These are phyloP conservation scores for Euleptes europaea DNA, from an alignment of 2,113 vertebrate genomes.

Conservation along the genomic window DNA sequence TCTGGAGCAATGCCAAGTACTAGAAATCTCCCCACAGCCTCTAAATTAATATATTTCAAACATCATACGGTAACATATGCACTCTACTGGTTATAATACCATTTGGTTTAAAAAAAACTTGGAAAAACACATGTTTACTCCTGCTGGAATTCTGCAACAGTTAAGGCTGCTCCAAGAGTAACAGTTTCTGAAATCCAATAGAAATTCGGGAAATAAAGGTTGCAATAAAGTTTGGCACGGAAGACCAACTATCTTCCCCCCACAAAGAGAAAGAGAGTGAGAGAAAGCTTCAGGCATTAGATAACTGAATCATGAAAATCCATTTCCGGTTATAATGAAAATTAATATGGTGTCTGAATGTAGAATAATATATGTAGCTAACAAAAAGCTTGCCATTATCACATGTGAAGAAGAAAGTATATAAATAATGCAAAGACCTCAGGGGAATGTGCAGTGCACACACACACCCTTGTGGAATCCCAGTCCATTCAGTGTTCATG, in stretches of 20 bases:
- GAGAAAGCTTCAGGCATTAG: background rate
- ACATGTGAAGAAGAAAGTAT: background rate
- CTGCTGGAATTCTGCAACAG: constrained; percentile 64
- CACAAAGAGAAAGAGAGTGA: no score
- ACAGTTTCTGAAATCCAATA: constrained; percentile 67
- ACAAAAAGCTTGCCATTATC: background rate
- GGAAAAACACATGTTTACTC: constrained; percentile 67
- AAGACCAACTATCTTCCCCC: constrained; percentile 7
- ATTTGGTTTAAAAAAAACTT: constrained; percentile 65
- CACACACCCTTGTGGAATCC: background rate
- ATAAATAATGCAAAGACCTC: background rate
- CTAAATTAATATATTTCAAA: constrained; percentile 67
- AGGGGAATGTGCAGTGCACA: background rate
- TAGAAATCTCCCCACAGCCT: constrained; percentile 65
- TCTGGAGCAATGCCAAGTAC: constrained; percentile 51
- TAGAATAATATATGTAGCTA: background rate
- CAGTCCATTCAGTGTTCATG: background rate
- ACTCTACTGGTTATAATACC: constrained; percentile 67
- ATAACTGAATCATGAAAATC: background rate
- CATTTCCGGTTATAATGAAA: background rate
- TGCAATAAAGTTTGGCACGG: constrained; percentile 53
- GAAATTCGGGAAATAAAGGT: constrained; percentile 55
- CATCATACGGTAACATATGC: constrained; percentile 70
- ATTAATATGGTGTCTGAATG: background rate
- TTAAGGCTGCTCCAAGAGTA: constrained; percentile 51